Percentiles rank a stretch among this genome's conserved stretches.
phyloP scores from a whole-genome alignment of 2,888 invertebrate genomes.

The Pachymerium ferrugineum region DNA sequence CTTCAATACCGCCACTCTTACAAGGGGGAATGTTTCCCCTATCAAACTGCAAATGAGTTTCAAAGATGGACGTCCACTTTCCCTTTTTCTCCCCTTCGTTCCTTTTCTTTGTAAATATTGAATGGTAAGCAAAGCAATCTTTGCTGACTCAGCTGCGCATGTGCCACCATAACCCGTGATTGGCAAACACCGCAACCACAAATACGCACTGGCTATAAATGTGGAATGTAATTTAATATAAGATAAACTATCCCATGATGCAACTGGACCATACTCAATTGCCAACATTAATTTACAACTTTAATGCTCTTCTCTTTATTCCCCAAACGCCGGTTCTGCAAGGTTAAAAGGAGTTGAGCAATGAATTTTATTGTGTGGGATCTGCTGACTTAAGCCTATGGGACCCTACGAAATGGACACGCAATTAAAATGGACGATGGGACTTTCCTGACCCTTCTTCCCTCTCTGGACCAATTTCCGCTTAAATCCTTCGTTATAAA shows the following conservation, averaged over 20 bases:
- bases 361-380: constrained; percentile 11
- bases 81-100: neutral
- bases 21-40: neutral
- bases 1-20: neutral
- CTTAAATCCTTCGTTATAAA: neutral
- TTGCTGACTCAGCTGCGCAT: neutral
- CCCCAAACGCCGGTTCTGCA: neutral
- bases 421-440: neutral
- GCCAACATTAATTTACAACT: neutral
- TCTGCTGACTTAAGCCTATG: neutral
- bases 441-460: neutral
- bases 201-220: neutral
- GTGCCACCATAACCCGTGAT: neutral
- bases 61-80: constrained; percentile 17
- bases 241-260: neutral
- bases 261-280: neutral
- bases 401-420: constrained; percentile 8
- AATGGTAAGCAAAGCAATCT: constrained; percentile 10
- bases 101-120: constrained; percentile 7
- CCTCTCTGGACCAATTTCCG: constrained; percentile 1
- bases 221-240: neutral
- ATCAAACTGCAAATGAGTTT: constrained; percentile 19
- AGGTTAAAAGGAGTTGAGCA: too few species aligned
- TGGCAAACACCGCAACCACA: neutral
- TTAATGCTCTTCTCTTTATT: neutral